These are phyloP conservation scores for Cremastinae sp. DNA, from an alignment of 2,888 invertebrate genomes.

Conservation along the genomic window DNA sequence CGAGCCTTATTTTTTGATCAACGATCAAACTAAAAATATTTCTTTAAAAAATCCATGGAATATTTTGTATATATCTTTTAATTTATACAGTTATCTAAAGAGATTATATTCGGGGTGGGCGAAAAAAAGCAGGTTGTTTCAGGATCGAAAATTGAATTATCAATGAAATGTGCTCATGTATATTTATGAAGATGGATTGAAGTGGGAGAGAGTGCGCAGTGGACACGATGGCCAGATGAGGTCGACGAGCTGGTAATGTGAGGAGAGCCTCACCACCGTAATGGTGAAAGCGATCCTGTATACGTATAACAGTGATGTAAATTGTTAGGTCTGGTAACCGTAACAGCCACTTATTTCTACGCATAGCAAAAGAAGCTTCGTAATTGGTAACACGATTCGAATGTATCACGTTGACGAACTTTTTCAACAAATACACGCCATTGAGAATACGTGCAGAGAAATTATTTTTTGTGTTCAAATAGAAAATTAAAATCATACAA, in stretches of 20 bases:
- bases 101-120: too few relatives aligned
- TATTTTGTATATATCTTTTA: too few relatives aligned
- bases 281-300: conserved; percentile 12
- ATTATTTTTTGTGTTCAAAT: too few relatives aligned
- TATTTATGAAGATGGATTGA: background rate
- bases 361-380: conserved; percentile 43
- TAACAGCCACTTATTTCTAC: conserved; percentile 73
- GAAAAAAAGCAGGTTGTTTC: too few relatives aligned
- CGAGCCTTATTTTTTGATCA: too few relatives aligned
- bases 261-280: conserved; percentile 48
- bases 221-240: conserved; percentile 25
- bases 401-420: background rate
- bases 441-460: background rate
- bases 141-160: too few relatives aligned
- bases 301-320: conserved; percentile 66
- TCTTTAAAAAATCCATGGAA: too few relatives aligned
- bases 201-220: background rate
- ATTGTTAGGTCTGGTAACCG: conserved; percentile 70
- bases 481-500: too few relatives aligned
- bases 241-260: conserved; percentile 62
- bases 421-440: conserved; percentile 11
- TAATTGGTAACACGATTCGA: conserved; percentile 73
- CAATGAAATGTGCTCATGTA: too few relatives aligned
- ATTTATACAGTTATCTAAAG: too few relatives aligned
- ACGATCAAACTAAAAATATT: too few relatives aligned